Conservation (phyloP, 1,140 invertebrate genomes). For the Battus philenor region DNA sequence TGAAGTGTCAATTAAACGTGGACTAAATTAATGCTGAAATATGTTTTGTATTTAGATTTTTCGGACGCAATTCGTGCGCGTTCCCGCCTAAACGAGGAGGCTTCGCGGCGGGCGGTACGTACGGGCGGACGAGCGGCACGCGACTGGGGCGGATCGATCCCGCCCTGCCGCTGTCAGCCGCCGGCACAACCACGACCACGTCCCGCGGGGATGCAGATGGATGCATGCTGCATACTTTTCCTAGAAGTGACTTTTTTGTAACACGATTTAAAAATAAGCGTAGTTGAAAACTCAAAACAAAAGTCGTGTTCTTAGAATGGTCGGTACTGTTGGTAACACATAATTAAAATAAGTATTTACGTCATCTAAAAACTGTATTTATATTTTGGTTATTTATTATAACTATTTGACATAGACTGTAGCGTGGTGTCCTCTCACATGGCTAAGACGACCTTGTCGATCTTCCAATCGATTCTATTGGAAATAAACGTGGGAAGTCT, state of each 20-base stretch:
- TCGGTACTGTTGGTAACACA: too few relatives aligned
- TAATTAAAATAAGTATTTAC: too few relatives aligned
- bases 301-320: too few relatives aligned
- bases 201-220: slow-evolving; percentile 69
- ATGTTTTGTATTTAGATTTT: neutral
- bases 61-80: neutral
- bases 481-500: too few relatives aligned
- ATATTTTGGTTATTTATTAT: too few relatives aligned
- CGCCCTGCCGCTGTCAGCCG: slow-evolving; percentile 33
- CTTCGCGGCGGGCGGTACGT: slow-evolving; percentile 49
- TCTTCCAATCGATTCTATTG: too few relatives aligned
- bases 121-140: slow-evolving; percentile 35
- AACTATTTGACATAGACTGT: too few relatives aligned
- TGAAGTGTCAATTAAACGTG: slow-evolving; percentile 11
- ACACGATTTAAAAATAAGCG: too few relatives aligned
- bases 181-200: slow-evolving; percentile 24
- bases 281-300: too few relatives aligned
- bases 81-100: slow-evolving; percentile 68
- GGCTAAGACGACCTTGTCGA: too few relatives aligned
- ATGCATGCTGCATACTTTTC: slow-evolving; percentile 21
- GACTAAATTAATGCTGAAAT: slow-evolving; percentile 3
- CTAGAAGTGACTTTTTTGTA: slow-evolving; percentile 47
- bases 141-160: slow-evolving; percentile 70
- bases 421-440: too few relatives aligned
- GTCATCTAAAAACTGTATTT: too few relatives aligned